These are phyloP conservation scores for Ciconia maguari DNA, from an alignment of 2,113 vertebrate species.

Conservation along the genomic window DNA sequence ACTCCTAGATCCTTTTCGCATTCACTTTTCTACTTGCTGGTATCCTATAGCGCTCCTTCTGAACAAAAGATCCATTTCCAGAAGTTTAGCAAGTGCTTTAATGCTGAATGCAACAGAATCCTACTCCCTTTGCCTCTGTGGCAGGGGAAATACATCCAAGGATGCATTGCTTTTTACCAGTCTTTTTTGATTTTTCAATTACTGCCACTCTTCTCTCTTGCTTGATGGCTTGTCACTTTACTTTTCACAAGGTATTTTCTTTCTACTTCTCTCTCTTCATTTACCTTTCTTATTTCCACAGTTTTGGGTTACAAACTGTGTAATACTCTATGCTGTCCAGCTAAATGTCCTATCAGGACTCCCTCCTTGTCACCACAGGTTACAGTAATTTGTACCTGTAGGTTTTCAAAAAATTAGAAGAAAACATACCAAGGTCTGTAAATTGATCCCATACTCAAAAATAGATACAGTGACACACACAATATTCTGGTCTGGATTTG, in stretches of 20 bases:
- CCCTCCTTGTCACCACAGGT: background rate
- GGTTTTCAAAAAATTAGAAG: background rate
- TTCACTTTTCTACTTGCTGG: slow-evolving; percentile 13
- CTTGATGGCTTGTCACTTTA: slow-evolving; percentile 24
- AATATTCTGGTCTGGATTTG: background rate
- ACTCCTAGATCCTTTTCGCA: slow-evolving; percentile 12
- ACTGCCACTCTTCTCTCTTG: background rate
- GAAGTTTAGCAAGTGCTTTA: slow-evolving; percentile 52
- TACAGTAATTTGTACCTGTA: background rate
- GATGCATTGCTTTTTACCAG: background rate
- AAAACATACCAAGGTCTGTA: background rate
- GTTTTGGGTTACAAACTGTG: background rate
- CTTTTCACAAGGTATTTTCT: slow-evolving; percentile 25
- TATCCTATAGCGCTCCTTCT: slow-evolving; percentile 47
- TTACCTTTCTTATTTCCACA: background rate
- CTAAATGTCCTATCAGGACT: background rate
- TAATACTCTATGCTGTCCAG: background rate
- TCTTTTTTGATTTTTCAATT: slow-evolving; percentile 23
- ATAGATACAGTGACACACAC: background rate
- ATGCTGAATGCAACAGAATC: slow-evolving; percentile 58
- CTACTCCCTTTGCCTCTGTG: slow-evolving; percentile 6
- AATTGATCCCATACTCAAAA: background rate
- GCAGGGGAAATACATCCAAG: slow-evolving; percentile 24
- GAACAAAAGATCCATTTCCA: slow-evolving; percentile 60
- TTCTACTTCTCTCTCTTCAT: background rate